Evolutionary conservation across 37 sponge, comb jelly and placozoan genomes (phyloP), one percentile per base, ranked within the genome.

Genomic region (Aplysina aerophoba): DNA sequence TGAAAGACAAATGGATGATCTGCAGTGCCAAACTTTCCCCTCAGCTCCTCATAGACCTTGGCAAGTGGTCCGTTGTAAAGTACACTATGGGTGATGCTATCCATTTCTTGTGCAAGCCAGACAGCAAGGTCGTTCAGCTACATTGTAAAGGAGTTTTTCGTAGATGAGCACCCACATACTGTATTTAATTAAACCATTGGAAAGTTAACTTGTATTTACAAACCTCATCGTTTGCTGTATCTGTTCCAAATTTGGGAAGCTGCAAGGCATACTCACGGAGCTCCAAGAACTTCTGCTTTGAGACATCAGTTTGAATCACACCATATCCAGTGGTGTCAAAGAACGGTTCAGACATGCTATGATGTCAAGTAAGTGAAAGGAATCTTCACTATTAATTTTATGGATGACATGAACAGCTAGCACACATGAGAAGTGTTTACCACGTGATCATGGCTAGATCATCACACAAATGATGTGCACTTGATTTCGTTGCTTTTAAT

Each of bases 171-270:
- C 4, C 79, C 21, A 1, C 27, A 72, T 4, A n/a, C n/a, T n/a
- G n/a, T n/a, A n/a, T n/a, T n/a, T n/a, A n/a, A n/a, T n/a, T n/a
- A 13, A 11, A 72, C 73, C 37, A 72, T 8, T 2, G 3, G 73
- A 72, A 36, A 5, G 4, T 16, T 72, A n/a, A n/a, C n/a, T n/a
- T n/a, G n/a, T n/a, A n/a, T n/a, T n/a, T 3, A 36, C 39, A 33
- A 21, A 81, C 82, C 81, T 81, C 82, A 57, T 67, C 82, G 28
- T 87, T 55, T 35, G 87, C 87, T 35, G 72, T 36, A 35, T 64
- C 40, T 57, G 88, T 88, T 35, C 88, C 88, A 88, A 88, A 88
- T 56, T 88, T 88, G n/a, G 88, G 88, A 15, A 88, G 88, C 5
- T 15, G 0, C 20, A 88, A 63, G 19, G 88, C 88, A 88, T 73